Evolutionary conservation across 1,140 invertebrate genomes (phyloP).

Genomic region (Drosophila albomicans): DNA sequence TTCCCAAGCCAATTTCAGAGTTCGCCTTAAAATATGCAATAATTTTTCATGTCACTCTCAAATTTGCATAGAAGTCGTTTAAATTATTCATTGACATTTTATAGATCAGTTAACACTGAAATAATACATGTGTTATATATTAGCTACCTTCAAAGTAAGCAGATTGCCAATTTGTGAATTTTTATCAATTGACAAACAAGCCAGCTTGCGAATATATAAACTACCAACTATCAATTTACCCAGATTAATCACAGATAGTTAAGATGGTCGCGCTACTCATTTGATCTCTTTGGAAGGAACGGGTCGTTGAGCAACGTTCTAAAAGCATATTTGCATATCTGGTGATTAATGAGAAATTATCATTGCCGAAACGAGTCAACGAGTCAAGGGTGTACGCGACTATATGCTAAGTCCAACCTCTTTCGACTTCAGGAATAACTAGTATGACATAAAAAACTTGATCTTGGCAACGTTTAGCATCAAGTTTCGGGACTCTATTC

Average conservation of each 20-base stretch:
- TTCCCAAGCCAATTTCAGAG: conserved; percentile 2
- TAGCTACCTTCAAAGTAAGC: background rate
- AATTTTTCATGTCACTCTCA: background rate
- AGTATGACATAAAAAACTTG: conserved; percentile 21
- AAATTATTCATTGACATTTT: background rate
- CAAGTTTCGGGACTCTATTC: conserved; percentile 12
- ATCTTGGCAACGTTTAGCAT: background rate
- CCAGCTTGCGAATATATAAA: background rate
- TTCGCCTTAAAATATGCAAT: conserved; percentile 45
- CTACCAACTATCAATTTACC: background rate
- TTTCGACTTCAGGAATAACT: conserved; percentile 36
- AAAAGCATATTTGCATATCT: conserved; percentile 43
- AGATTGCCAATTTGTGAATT: background rate
- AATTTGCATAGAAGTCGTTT: background rate
- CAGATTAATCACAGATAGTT: conserved; percentile 9
- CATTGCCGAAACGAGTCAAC: background rate
- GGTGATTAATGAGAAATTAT: conserved; percentile 44
- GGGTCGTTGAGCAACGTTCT: conserved; percentile 27
- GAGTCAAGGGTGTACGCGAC: conserved; percentile 11
- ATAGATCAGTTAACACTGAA: background rate
- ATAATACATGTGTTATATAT: background rate
- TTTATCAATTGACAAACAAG: background rate
- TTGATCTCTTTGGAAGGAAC: conserved; percentile 15
- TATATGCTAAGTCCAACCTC: conserved; percentile 18
- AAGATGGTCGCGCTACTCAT: background rate